phyloP scores from a whole-genome alignment of 2,888 invertebrate species.

The Rotaria magnacalcarata region DNA sequence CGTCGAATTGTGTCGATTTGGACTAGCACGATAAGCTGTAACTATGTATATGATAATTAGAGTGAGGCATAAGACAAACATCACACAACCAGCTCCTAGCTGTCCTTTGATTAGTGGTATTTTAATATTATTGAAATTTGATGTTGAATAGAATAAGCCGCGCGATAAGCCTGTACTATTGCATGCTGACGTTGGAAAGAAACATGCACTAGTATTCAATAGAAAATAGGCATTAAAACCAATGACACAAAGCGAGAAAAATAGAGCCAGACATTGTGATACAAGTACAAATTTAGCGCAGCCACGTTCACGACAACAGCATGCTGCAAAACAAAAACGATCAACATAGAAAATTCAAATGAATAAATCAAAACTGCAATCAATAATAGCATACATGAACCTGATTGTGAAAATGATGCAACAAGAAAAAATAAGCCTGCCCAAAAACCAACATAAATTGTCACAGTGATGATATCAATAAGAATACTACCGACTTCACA shows the following conservation, averaged over 20 bases:
- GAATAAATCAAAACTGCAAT: neutral
- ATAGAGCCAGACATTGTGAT: neutral
- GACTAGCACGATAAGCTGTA: neutral
- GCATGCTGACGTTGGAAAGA: neutral
- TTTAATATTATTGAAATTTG: neutral
- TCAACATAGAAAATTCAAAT: too few relatives aligned
- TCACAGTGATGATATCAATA: neutral
- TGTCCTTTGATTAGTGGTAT: slow-evolving; percentile 33
- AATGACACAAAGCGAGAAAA: neutral
- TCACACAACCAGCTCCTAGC: neutral
- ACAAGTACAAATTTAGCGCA: neutral
- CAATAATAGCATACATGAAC: neutral
- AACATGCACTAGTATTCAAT: neutral
- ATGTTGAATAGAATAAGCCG: neutral
- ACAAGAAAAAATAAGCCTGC: neutral
- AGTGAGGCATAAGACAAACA: neutral
- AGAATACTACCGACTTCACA: neutral
- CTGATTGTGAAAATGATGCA: neutral
- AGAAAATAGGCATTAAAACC: neutral
- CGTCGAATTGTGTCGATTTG: neutral
- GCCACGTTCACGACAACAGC: neutral
- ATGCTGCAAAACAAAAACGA: neutral
- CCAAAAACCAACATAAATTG: neutral
- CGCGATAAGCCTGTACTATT: neutral
- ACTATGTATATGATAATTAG: neutral